phyloP scores from a whole-genome alignment of 2,113 vertebrate genomes.

The Heptranchias perlo region DNA sequence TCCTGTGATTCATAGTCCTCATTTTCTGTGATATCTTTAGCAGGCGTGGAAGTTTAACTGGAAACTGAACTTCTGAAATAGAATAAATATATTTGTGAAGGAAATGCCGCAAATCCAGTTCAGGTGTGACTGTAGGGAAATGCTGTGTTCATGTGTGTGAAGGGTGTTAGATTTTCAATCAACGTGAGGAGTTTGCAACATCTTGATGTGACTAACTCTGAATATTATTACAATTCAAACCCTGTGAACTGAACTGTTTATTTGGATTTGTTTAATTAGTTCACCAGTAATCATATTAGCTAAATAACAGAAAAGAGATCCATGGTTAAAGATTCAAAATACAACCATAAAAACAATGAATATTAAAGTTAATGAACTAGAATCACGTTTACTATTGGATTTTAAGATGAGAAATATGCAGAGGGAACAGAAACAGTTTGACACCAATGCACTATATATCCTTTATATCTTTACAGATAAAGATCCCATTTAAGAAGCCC shows the following conservation, averaged over 20 bases:
- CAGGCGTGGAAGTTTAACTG: not conserved
- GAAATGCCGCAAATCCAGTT: not conserved
- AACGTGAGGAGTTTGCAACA: not conserved
- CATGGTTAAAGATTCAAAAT: not conserved
- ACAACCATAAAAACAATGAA: not conserved
- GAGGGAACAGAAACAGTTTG: not conserved
- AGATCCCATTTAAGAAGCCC: not conserved
- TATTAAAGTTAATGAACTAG: not conserved
- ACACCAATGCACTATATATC: not conserved
- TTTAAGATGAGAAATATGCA: not conserved
- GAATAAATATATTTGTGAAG: not conserved
- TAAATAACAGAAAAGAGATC: not conserved
- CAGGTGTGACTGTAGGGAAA: not conserved
- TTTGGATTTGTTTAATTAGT: not conserved
- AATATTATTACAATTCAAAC: not conserved
- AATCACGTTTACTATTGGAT: not conserved
- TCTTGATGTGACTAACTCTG: not conserved
- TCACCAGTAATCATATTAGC: not conserved
- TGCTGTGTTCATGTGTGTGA: not conserved
- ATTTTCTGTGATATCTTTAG: not conserved
- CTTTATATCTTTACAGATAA: not conserved
- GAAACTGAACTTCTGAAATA: not conserved
- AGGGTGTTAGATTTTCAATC: not conserved
- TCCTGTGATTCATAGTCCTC: conserved; percentile 8
- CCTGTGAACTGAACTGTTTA: not conserved